Evolutionary conservation across 1,140 invertebrate genomes (phyloP), one percentile per base, ranked within the genome.

Genomic region (Orchestia grillus): DNA sequence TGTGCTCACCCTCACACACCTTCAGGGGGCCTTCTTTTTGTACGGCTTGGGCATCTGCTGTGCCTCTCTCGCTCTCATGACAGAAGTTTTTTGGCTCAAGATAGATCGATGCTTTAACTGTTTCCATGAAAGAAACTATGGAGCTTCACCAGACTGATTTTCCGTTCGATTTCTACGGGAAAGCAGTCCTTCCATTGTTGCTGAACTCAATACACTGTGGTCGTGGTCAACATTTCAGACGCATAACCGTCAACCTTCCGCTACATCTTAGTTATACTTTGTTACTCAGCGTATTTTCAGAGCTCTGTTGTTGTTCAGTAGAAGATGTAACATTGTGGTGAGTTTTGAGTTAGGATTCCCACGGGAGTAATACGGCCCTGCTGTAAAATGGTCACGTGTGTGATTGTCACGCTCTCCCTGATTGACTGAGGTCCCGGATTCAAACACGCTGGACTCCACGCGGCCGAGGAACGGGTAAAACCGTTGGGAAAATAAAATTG

Each of bases 21-120:
- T 96, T 0, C 96, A 96, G 40, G 96, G 96, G 11, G 96, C 96
- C 87, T 96, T 96, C 36, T 95, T 96, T 44, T 43, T 96, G 16
- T 96, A 91, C 36, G 44, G 95, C 19, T 43, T 96, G 3, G 96
- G 96, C 15, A 43, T 44, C 57, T 44, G 43, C 77, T 36, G 87
- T 62, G 87, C 95, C 28, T 4, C 62, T 91, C 44, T 87, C 23
- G 95, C 6, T 1, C n/a, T 96, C 41, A 23, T 96, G 23, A 42
- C 41, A 23, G 95, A 96, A 41, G 41, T 42, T 53, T 4, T 96
- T 19, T 23, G 44, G 53, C 0, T 62, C n/a, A 47, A 96, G 43
- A 62, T 94, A 15, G 40, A 94, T 42, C 28, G 88, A 77, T 23
- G 15, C 15, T 19, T 3, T 3, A 77, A 77, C 28, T 36, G 28